Conservation (phyloP, 2,888 invertebrate genomes). For the Machimus rusticus region DNA sequence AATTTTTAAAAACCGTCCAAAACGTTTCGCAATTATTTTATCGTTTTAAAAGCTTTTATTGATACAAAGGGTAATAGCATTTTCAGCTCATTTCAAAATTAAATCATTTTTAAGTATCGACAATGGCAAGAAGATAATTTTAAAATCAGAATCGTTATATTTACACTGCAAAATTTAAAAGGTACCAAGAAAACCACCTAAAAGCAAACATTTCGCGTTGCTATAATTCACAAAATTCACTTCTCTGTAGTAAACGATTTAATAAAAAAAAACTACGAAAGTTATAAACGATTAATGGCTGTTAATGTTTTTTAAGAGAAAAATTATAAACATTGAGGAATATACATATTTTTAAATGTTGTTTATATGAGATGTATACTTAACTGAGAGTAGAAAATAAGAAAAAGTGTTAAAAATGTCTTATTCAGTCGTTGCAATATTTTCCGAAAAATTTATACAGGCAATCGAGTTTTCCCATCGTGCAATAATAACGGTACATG, state of each 20-base stretch:
- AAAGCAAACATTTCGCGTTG: neutral
- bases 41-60: no score
- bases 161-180: neutral
- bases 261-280: neutral
- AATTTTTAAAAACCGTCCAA: no score
- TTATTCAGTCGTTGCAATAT: neutral
- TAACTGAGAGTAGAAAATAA: neutral
- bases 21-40: neutral
- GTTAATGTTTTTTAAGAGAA: slow-evolving; percentile 19
- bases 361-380: neutral
- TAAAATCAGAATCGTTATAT: neutral
- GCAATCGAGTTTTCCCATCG: neutral
- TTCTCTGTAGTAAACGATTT: neutral
- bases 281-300: slow-evolving; percentile 14
- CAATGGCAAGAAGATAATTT: neutral
- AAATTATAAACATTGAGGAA: neutral
- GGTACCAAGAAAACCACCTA: neutral
- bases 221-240: neutral
- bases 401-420: neutral
- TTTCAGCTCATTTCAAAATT: no score
- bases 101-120: neutral
- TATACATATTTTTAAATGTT: slow-evolving; percentile 14
- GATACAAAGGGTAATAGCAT: no score
- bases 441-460: slow-evolving; percentile 6
- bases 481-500: slow-evolving; percentile 3